Evolutionary conservation across 2,797 vertebrate genomes (phyloP).

Genomic region (Gallinago stenura): DNA sequence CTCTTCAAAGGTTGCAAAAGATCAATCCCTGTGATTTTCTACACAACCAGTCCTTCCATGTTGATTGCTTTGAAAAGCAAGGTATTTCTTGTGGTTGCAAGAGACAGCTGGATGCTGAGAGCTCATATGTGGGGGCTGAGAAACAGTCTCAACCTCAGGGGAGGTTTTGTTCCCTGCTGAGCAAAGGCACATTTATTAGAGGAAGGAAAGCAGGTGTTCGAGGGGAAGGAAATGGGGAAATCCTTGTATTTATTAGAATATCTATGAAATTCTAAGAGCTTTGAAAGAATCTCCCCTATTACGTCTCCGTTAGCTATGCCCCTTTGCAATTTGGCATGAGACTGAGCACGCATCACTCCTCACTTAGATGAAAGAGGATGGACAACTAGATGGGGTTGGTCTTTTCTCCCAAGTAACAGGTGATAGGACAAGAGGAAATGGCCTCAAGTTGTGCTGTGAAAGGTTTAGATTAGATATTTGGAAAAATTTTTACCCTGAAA

Average conservation of each 20-base stretch:
- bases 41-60: too few species aligned
- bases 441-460: too few species aligned
- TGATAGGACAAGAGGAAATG: too few species aligned
- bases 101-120: background rate
- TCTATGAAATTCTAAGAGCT: background rate
- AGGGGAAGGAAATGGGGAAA: conserved; percentile 37
- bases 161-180: background rate
- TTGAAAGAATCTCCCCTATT: background rate
- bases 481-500: too few species aligned
- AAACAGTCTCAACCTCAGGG: background rate
- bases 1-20: background rate
- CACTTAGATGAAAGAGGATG: background rate
- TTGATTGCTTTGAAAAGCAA: background rate
- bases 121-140: background rate
- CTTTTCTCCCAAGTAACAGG: too few species aligned
- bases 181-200: background rate
- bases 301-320: background rate
- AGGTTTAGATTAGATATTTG: too few species aligned
- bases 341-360: background rate
- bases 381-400: background rate
- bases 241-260: background rate
- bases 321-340: background rate
- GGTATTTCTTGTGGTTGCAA: background rate
- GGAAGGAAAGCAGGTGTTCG: conserved; percentile 9
- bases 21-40: too few species aligned